Evolutionary conservation across 1,140 invertebrate species (phyloP), one percentile per base, ranked within the genome.

Genomic region (Hycleus cichorii): DNA sequence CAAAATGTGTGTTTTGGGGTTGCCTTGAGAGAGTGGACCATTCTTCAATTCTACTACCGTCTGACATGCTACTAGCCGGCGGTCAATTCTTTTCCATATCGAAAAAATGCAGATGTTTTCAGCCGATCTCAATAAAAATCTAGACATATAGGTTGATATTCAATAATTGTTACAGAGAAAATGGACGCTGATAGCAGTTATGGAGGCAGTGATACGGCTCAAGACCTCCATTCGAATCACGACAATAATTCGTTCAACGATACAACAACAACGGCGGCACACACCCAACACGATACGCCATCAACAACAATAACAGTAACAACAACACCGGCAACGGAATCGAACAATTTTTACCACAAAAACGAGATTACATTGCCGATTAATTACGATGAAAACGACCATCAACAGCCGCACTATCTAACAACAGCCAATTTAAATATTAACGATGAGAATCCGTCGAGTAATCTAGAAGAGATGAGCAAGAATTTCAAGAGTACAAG

Each of bases 151-250:
- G 24, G 43, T 45, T 45, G 43, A 45, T 12, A 10, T 45, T 6
- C 4, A 11, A 45, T 45, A 8, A 32, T 49, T 32, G 32, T 45
- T 18, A 69, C 68, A 18, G 58, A 70, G 69, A 63, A n/a, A 59
- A 73, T 73, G 72, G 72, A 73, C 42, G 70, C 70, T 40, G 72
- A 73, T 56, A 73, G 71, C 58, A 73, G 71, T 56, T 73, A 73
- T 49, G 71, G 71, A 7, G 71, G 71, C 47, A 73, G 71, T 60
- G 71, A 73, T 51, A 73, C 71, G 11, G 70, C 71, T 50, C 71
- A 70, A 62, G 71, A 73, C 47, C 68, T 66, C 12, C 68, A 69
- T 38, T 71, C 68, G 38, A 64, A 55, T 49, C 64, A 68, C 42
- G 68, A 70, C 43, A 62, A 59, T 43, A 68, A 68, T 57, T 62